Evolutionary conservation across 2,888 invertebrate species (phyloP).

Genomic region (Drosophila emarginata): DNA sequence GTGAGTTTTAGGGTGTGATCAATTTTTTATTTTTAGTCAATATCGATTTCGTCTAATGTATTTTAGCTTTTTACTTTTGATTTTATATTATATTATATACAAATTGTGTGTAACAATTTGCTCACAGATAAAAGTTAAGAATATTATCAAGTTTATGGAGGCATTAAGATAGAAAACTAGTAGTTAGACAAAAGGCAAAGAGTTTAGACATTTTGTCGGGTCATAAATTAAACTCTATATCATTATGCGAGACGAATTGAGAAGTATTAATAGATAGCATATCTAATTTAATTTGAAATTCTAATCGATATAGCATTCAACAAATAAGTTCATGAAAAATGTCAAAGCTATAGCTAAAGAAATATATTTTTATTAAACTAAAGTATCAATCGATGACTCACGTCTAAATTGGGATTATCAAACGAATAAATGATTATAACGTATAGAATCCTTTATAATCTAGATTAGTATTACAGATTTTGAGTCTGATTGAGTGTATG

Average conservation of each 20-base stretch:
- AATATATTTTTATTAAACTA: background rate
- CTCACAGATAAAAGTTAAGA: background rate
- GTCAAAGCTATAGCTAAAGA: background rate
- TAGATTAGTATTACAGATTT: too few relatives aligned
- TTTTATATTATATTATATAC: too few relatives aligned
- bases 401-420: too few relatives aligned
- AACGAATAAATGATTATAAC: too few relatives aligned
- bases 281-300: conserved; percentile 7
- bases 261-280: conserved; percentile 4
- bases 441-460: too few relatives aligned
- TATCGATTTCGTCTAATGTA: conserved; percentile 14
- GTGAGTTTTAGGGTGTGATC: conserved; percentile 14
- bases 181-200: background rate
- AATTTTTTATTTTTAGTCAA: conserved; percentile 21
- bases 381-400: too few relatives aligned
- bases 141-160: background rate
- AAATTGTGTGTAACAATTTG: background rate
- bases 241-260: background rate
- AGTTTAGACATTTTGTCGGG: background rate
- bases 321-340: conserved; percentile 5
- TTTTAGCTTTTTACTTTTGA: background rate
- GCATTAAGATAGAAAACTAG: background rate
- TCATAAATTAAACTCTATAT: conserved; percentile 5
- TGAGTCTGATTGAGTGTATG: too few relatives aligned
- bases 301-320: background rate